A percentile compares a stretch with the other conserved stretches of the same genome.
phyloP scores from a whole-genome alignment of 1,140 invertebrate species.

The Melipona quadrifasciata region DNA sequence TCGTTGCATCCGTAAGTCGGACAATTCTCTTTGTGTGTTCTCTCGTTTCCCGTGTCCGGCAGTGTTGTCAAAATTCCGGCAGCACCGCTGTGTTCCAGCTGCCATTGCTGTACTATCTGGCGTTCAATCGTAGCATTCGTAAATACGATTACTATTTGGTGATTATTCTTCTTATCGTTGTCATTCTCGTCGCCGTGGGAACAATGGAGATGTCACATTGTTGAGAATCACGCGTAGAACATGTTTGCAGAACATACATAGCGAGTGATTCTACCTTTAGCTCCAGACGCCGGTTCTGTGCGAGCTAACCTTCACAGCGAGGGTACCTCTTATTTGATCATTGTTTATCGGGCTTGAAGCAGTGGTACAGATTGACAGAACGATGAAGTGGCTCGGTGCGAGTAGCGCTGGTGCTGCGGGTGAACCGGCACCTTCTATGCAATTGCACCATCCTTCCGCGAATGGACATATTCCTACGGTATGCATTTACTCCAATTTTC shows the following conservation, averaged over 20 bases:
- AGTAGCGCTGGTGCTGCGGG: conserved; percentile 77
- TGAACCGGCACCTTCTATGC: conserved; percentile 81
- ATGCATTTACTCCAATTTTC: conserved; percentile 30
- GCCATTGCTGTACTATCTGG: conserved; percentile 62
- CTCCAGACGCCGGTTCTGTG: conserved; percentile 61
- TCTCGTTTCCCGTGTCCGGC: conserved; percentile 41
- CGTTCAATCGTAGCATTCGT: conserved; percentile 51
- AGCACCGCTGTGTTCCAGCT: conserved; percentile 63
- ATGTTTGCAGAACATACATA: conserved; percentile 57
- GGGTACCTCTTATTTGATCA: conserved; percentile 42
- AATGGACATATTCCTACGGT: conserved; percentile 80
- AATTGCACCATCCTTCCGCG: conserved; percentile 79
- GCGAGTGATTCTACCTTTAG: conserved; percentile 45
- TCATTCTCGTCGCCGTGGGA: conserved; percentile 51
- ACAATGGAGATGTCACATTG: conserved; percentile 47
- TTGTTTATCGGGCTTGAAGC: conserved; percentile 46
- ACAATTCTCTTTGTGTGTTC: conserved; percentile 64
- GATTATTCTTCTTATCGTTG: conserved; percentile 30
- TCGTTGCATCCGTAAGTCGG: conserved; percentile 22
- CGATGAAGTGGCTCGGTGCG: conserved; percentile 81
- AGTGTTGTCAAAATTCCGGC: conserved; percentile 71
- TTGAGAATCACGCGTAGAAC: conserved; percentile 44
- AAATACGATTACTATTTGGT: conserved; percentile 41
- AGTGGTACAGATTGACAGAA: conserved; percentile 65
- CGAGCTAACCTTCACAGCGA: conserved; percentile 62